These are phyloP conservation scores for Ectemnius lituratus DNA, from an alignment of 2,888 invertebrate species.

Conservation along the genomic window DNA sequence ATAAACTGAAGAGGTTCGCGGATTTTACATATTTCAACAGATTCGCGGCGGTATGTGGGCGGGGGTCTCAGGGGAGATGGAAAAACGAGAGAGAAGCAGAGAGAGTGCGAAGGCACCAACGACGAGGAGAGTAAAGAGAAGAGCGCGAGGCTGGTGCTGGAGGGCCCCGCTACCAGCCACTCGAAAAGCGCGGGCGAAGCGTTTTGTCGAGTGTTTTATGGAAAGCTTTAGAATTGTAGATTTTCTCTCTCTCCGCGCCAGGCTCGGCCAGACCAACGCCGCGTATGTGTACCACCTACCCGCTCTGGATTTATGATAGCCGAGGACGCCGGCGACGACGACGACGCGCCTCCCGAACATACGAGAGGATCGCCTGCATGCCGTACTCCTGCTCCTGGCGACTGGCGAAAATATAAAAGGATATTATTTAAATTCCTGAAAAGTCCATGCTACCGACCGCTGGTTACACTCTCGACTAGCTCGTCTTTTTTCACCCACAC, in stretches of 20 bases:
- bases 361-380: constrained; percentile 16
- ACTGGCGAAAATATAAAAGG: constrained; percentile 55
- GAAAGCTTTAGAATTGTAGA: constrained; percentile 78
- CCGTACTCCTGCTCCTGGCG: constrained; percentile 50
- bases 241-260: constrained; percentile 65
- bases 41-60: constrained; percentile 53
- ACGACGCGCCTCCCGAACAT: constrained; percentile 43
- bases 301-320: constrained; percentile 58
- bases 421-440: constrained; percentile 70
- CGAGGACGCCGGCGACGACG: not conserved
- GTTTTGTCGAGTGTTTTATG: constrained; percentile 77
- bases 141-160: constrained; percentile 36
- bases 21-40: constrained; percentile 78
- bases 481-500: not conserved
- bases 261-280: too few relatives aligned
- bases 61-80: constrained; percentile 37
- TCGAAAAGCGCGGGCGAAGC: constrained; percentile 77
- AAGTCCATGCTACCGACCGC: constrained; percentile 12
- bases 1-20: constrained; percentile 77
- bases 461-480: not conserved
- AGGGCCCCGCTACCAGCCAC: constrained; percentile 61
- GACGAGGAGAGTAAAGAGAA: constrained; percentile 50
- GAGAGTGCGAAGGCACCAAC: constrained; percentile 42
- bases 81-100: constrained; percentile 32
- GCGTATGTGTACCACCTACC: constrained; percentile 2